Evolutionary conservation across 2,888 invertebrate genomes (phyloP).

Genomic region (Trimorus sp.): DNA sequence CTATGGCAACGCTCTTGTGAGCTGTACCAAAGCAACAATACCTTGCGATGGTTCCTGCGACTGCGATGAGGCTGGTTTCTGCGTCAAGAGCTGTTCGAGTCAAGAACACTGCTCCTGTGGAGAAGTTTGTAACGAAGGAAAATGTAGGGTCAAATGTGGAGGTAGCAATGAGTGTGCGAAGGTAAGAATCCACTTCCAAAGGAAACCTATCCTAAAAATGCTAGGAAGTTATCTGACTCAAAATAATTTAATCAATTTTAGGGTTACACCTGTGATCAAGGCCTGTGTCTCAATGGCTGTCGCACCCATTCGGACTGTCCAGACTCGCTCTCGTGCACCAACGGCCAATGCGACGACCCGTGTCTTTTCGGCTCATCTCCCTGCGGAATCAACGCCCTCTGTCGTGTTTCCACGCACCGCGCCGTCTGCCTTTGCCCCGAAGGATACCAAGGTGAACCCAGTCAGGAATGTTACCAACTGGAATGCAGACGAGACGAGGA

Average conservation of each 20-base stretch:
- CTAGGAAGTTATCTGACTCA: too few species aligned
- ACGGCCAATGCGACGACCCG: constrained; percentile 87
- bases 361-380: constrained; percentile 85
- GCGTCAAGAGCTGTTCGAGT: constrained; percentile 86
- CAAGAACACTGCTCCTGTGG: constrained; percentile 90
- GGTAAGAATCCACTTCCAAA: constrained; percentile 69
- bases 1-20: constrained; percentile 90
- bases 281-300: constrained; percentile 91
- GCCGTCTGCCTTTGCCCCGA: constrained; percentile 94
- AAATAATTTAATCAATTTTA: constrained; percentile 80
- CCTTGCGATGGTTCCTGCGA: constrained; percentile 90
- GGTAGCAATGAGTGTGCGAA: constrained; percentile 86
- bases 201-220: too few species aligned
- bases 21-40: constrained; percentile 88
- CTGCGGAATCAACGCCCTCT: constrained; percentile 91
- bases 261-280: constrained; percentile 89
- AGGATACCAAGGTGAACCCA: constrained; percentile 92
- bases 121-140: constrained; percentile 88
- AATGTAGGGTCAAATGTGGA: constrained; percentile 89
- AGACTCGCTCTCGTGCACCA: constrained; percentile 88
- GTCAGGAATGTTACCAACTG: constrained; percentile 88
- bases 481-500: constrained; percentile 90
- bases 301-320: constrained; percentile 90
- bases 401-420: constrained; percentile 90
- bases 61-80: constrained; percentile 92